These are phyloP conservation scores for Toxotes lorentzi DNA, from an alignment of 2,797 vertebrate species.

Conservation along the genomic window DNA sequence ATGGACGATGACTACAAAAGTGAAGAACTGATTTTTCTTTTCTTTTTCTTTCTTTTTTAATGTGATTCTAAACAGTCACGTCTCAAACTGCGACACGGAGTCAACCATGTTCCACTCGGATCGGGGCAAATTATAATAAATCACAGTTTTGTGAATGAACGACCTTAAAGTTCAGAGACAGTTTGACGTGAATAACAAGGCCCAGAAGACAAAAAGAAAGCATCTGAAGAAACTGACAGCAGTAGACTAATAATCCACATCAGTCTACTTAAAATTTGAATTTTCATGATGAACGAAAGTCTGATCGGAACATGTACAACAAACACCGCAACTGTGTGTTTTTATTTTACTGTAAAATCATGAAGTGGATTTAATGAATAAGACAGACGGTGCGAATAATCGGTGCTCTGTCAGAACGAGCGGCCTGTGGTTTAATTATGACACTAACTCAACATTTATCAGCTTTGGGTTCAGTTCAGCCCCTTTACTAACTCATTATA, in stretches of 20 bases:
- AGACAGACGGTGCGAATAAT: neutral
- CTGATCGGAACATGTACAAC: neutral
- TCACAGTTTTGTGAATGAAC: neutral
- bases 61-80: too few species aligned
- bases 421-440: neutral
- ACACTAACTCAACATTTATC: neutral
- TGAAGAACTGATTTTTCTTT: neutral
- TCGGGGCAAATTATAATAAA: conserved; percentile 27
- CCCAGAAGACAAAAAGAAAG: neutral
- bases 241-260: neutral
- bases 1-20: neutral
- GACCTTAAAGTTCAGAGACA: neutral
- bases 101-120: neutral
- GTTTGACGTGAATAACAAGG: neutral
- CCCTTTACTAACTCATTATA: neutral
- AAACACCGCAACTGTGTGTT: fast-evolving
- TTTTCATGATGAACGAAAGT: neutral
- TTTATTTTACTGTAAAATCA: neutral
- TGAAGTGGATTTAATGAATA: neutral
- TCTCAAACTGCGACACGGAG: neutral
- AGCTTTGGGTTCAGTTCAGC: neutral
- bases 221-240: neutral
- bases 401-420: neutral
- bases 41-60: too few species aligned
- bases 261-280: neutral